These are phyloP conservation scores for Flexamia atlantica DNA, from an alignment of 2,888 invertebrate genomes.

Conservation along the genomic window DNA sequence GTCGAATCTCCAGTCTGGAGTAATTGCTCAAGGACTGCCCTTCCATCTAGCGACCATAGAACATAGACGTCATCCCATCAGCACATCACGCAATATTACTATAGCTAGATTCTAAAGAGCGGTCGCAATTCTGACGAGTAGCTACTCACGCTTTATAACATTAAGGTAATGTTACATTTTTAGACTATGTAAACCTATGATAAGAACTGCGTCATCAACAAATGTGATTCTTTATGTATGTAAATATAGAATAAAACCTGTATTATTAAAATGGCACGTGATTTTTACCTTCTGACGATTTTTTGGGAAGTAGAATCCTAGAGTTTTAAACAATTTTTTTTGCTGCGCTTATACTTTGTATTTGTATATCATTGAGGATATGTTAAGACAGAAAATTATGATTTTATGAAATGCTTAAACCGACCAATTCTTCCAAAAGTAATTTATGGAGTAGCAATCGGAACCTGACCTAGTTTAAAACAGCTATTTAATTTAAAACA, in stretches of 20 bases:
- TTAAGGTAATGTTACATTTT: conserved; percentile 56
- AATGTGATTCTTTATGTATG: conserved; percentile 59
- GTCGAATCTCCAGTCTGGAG: neutral
- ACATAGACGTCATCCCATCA: conserved; percentile 12
- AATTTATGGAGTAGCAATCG: no score
- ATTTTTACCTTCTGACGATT: conserved; percentile 24
- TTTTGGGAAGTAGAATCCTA: neutral
- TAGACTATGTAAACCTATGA: conserved; percentile 53
- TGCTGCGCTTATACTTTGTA: no score
- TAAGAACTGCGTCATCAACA: conserved; percentile 57
- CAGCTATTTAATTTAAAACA: no score
- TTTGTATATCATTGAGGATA: no score
- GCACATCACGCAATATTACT: conserved; percentile 26
- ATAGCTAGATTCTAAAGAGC: conserved; percentile 48
- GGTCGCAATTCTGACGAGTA: conserved; percentile 27
- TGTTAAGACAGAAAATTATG: no score
- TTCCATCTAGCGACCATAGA: conserved; percentile 2
- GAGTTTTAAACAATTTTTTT: no score
- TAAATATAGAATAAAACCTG: conserved; percentile 56
- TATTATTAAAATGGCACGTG: conserved; percentile 49
- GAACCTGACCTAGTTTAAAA: no score
- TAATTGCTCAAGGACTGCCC: conserved; percentile 33
- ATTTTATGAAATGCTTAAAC: no score
- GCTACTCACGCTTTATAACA: conserved; percentile 54
- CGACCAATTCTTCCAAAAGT: no score